phyloP scores from a whole-genome alignment of 2,113 vertebrate species.

The Fulica atra region DNA sequence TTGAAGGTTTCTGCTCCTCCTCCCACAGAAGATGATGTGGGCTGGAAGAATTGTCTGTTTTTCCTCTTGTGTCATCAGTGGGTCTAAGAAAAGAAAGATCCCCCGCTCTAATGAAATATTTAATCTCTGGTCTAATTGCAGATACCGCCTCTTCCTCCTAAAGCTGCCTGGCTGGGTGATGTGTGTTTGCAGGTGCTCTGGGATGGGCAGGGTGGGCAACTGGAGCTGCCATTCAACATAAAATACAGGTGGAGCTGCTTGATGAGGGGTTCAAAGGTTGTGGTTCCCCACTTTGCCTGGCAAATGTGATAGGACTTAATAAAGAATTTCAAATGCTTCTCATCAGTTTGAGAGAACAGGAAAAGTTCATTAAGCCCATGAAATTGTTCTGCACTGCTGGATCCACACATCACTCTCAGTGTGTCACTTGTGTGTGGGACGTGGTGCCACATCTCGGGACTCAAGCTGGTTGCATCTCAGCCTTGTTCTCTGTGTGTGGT shows the following conservation, averaged over 20 bases:
- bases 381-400: not conserved
- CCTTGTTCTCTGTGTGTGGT: too few species aligned
- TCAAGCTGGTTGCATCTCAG: not conserved
- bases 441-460: accelerated
- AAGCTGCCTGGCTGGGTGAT: not conserved
- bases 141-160: not conserved
- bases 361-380: not conserved
- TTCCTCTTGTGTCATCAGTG: not conserved
- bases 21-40: not conserved
- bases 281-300: not conserved
- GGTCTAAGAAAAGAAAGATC: constrained; percentile 29
- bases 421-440: not conserved
- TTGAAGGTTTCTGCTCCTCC: not conserved
- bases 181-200: not conserved
- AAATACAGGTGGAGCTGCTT: not conserved
- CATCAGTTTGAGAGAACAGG: not conserved
- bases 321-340: not conserved
- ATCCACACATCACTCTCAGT: not conserved
- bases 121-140: not conserved
- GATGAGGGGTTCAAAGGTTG: not conserved
- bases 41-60: not conserved
- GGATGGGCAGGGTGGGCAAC: not conserved
- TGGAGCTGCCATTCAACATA: not conserved
- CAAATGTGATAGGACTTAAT: not conserved
- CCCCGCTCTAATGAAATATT: not conserved